phyloP scores from a whole-genome alignment of 1,140 invertebrate genomes.

The Halotydeus destructor region DNA sequence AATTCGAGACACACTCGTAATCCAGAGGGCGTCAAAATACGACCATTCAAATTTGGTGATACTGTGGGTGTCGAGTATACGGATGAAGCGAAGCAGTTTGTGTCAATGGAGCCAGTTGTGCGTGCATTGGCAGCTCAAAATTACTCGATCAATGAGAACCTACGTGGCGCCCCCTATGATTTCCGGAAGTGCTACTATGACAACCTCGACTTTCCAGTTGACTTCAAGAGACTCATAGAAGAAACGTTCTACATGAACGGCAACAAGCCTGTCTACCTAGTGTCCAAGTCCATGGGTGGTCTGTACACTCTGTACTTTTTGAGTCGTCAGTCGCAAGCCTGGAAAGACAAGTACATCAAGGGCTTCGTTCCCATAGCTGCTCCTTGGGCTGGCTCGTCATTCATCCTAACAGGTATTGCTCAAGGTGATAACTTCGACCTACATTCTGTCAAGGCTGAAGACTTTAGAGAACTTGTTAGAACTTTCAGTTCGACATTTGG shows the following conservation, averaged over 20 bases:
- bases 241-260: constrained; percentile 57
- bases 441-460: constrained; percentile 84
- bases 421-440: constrained; percentile 47
- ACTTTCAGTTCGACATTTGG: not conserved
- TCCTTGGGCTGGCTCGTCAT: constrained; percentile 80
- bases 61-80: constrained; percentile 73
- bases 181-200: constrained; percentile 89
- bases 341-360: constrained; percentile 80
- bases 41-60: constrained; percentile 70
- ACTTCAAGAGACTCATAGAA: constrained; percentile 55
- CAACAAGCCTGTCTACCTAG: constrained; percentile 48
- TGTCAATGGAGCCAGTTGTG: constrained; percentile 47
- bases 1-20: constrained; percentile 58
- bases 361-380: constrained; percentile 60
- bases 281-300: constrained; percentile 88
- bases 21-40: constrained; percentile 63
- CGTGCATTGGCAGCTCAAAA: constrained; percentile 50
- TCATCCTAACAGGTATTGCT: constrained; percentile 77
- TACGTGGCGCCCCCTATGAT: constrained; percentile 88
- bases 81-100: constrained; percentile 64
- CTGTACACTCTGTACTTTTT: constrained; percentile 67
- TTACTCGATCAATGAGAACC: constrained; percentile 52
- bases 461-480: constrained; percentile 33
- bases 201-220: constrained; percentile 26
- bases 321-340: constrained; percentile 45